A percentile compares a stretch with the other conserved stretches of the same genome.
phyloP scores from a whole-genome alignment of 2,888 invertebrate genomes.

The Harpalus rufipes region DNA sequence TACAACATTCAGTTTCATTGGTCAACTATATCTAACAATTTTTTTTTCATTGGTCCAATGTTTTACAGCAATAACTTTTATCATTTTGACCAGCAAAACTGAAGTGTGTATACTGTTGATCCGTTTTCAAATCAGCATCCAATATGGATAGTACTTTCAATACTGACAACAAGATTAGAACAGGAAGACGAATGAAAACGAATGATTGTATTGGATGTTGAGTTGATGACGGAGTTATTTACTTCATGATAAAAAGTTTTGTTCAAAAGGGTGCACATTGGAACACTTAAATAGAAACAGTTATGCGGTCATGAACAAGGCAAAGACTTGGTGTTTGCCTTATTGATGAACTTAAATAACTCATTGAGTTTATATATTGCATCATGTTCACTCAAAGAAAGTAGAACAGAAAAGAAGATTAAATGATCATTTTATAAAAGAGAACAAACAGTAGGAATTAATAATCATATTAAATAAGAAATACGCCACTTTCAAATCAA shows the following conservation, averaged over 20 bases:
- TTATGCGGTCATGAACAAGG: neutral
- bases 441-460: no score
- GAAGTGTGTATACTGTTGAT: neutral
- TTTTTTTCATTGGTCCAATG: conserved; percentile 6
- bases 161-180: neutral
- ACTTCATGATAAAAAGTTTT: conserved; percentile 38
- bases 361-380: neutral
- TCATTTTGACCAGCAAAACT: neutral
- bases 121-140: conserved; percentile 25
- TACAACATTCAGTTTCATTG: conserved; percentile 15
- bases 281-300: conserved; percentile 43
- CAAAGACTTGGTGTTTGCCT: conserved; percentile 11
- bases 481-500: no score
- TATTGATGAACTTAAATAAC: neutral
- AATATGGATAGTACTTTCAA: conserved; percentile 26
- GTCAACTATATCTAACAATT: conserved; percentile 13
- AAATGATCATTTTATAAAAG: no score
- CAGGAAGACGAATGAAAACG: neutral
- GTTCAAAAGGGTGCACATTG: conserved; percentile 46
- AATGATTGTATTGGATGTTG: conserved; percentile 6
- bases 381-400: neutral
- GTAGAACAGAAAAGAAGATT: neutral
- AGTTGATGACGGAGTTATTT: neutral
- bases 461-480: no score
- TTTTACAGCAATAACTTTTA: neutral